Evolutionary conservation across 2,113 vertebrate species (phyloP), one percentile per base, ranked within the genome.

Genomic region (Halcyon senegalensis): DNA sequence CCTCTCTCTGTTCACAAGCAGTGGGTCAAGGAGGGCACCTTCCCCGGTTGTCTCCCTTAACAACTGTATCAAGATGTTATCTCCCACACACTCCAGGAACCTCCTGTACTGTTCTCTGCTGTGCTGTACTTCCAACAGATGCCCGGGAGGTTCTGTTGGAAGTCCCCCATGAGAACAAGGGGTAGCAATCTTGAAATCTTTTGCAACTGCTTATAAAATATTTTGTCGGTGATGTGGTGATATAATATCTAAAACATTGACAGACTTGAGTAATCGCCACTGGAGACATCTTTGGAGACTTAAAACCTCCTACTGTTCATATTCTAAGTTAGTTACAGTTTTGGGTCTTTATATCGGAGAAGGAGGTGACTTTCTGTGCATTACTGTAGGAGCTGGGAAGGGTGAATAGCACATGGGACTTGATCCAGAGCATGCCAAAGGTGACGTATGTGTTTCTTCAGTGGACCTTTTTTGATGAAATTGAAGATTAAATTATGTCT

Each of bases 371-470:
- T 43, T 74, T 63, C 14, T 50, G 20, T 72, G 25, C 39, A 5
- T 43, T 69, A 18, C 14, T 77, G 3, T 30, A 13, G 51, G 68
- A 74, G 6, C 72, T 66, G 55, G 75, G 55, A 91, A 53, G 13
- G 31, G 7, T 55, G 31, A 50, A 39, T 4, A 60, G 37, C 84
- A 58, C 5, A 24, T 51, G 8, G 51, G 51, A 24, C 31, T 81
- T 87, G 60, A 44, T 50, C 25, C 25, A 37, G 44, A 62, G 16
- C 17, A 2, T 39, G 16, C 39, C 28, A 24, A 6, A 75, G 17
- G 0, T 70, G n/a, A 30, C 1, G 1, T 27, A 5, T 12, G 1
- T 2, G 2, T 72, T 68, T 30, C 50, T 89, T 27, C 41, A 39
- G 6, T 41, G 33, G 21, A 24, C 19, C 13, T 53, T 67, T 67